Evolutionary conservation across 2,797 vertebrate genomes (phyloP).

Genomic region (Peromyscus aztecus): DNA sequence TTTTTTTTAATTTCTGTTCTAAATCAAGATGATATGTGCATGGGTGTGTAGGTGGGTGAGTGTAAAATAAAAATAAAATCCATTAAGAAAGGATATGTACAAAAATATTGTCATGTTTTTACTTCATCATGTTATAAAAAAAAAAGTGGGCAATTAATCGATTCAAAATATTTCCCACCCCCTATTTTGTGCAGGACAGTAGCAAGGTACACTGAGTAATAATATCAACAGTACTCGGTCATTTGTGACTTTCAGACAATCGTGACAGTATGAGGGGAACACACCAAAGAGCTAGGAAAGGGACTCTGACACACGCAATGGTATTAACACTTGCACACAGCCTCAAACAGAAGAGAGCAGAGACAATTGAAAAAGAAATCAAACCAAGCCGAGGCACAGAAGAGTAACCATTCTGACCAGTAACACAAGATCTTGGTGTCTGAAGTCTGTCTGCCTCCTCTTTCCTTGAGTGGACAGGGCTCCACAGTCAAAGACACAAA

Average conservation of each 20-base stretch:
- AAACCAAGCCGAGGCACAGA: background rate
- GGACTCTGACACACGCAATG: background rate
- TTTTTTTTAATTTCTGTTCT: background rate
- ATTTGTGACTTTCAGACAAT: background rate
- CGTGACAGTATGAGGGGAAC: fast-evolving
- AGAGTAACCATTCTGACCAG: background rate
- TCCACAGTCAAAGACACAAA: background rate
- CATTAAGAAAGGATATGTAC: background rate
- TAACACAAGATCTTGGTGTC: fast-evolving
- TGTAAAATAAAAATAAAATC: background rate
- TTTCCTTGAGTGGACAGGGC: background rate
- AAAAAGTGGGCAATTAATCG: background rate
- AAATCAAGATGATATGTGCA: background rate
- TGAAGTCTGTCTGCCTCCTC: too few species aligned
- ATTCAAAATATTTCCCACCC: background rate
- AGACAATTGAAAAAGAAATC: too few species aligned
- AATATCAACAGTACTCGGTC: background rate
- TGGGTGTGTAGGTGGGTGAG: background rate
- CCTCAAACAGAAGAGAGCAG: background rate
- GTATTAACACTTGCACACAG: too few species aligned
- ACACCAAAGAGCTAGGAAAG: background rate
- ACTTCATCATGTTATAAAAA: background rate
- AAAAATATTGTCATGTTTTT: background rate
- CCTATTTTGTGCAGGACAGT: background rate
- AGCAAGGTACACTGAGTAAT: background rate